Percentiles rank a stretch among this genome's conserved stretches.
Evolutionary conservation across 2,888 invertebrate species (phyloP).

Genomic region (Silvanus unidentatus): DNA sequence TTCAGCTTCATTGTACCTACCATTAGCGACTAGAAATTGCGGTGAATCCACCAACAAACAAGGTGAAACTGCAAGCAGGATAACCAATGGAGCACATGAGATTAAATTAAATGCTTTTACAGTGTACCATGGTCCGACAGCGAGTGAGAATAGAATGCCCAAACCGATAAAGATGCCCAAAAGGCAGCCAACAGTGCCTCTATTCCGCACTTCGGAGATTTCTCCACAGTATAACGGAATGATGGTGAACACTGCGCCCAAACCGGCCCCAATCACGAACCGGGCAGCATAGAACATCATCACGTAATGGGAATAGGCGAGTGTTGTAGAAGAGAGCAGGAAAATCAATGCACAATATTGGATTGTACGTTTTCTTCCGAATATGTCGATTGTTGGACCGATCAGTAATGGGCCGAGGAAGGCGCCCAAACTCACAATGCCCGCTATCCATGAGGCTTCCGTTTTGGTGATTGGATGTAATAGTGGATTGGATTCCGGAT

Average conservation of each 20-base stretch:
- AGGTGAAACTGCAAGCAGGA: slow-evolving; percentile 22
- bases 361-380: slow-evolving; percentile 63
- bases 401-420: slow-evolving; percentile 26
- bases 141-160: slow-evolving; percentile 24
- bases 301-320: slow-evolving; percentile 22
- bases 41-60: slow-evolving; percentile 28
- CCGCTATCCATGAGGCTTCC: slow-evolving; percentile 29
- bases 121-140: slow-evolving; percentile 25
- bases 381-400: slow-evolving; percentile 21
- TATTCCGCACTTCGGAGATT: slow-evolving; percentile 69
- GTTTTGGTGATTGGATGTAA: slow-evolving; percentile 17
- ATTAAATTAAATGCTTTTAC: slow-evolving; percentile 23
- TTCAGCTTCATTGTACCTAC: slow-evolving; percentile 55
- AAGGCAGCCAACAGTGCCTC: slow-evolving; percentile 63
- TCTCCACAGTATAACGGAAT: slow-evolving; percentile 83
- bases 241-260: slow-evolving; percentile 63
- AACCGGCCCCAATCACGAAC: slow-evolving; percentile 57
- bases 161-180: slow-evolving; percentile 21
- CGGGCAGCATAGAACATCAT: slow-evolving; percentile 50
- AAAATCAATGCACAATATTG: slow-evolving; percentile 59
- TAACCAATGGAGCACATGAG: slow-evolving; percentile 20
- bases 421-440: slow-evolving; percentile 27
- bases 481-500: slow-evolving; percentile 25
- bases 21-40: slow-evolving; percentile 37
- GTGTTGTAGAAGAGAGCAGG: slow-evolving; percentile 43